Evolutionary conservation across 2,113 vertebrate species (phyloP).

Genomic region (Erythrocercus mccallii): DNA sequence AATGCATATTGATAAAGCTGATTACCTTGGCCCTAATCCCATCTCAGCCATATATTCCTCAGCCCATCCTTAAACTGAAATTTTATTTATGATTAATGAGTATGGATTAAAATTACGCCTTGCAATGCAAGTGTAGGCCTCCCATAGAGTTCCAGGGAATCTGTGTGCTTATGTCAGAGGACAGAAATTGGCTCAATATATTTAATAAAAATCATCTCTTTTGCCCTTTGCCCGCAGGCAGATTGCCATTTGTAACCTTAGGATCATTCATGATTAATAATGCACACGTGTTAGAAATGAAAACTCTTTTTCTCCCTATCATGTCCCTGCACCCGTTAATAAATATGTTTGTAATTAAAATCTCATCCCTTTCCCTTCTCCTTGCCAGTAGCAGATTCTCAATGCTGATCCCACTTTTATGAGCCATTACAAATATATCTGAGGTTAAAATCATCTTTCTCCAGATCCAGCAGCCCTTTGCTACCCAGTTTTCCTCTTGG

Average conservation of each 20-base stretch:
- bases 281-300: constrained; percentile 22
- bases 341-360: constrained; percentile 36
- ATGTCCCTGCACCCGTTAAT: neutral
- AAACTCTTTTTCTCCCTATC: neutral
- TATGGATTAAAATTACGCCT: neutral
- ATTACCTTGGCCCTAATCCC: neutral
- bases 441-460: constrained; percentile 15
- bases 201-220: neutral
- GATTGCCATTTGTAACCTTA: neutral
- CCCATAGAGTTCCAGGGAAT: neutral
- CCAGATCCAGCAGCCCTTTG: neutral
- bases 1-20: neutral
- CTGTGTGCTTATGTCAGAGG: neutral
- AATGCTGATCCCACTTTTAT: neutral
- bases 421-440: neutral
- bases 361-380: neutral
- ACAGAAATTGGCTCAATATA: neutral
- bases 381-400: constrained; percentile 19
- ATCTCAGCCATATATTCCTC: neutral
- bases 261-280: neutral
- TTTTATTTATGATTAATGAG: neutral
- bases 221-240: neutral
- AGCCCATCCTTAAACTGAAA: neutral
- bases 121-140: neutral
- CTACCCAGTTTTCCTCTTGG: neutral